These are phyloP conservation scores for Mantis religiosa DNA, from an alignment of 2,888 invertebrate species.

Conservation along the genomic window DNA sequence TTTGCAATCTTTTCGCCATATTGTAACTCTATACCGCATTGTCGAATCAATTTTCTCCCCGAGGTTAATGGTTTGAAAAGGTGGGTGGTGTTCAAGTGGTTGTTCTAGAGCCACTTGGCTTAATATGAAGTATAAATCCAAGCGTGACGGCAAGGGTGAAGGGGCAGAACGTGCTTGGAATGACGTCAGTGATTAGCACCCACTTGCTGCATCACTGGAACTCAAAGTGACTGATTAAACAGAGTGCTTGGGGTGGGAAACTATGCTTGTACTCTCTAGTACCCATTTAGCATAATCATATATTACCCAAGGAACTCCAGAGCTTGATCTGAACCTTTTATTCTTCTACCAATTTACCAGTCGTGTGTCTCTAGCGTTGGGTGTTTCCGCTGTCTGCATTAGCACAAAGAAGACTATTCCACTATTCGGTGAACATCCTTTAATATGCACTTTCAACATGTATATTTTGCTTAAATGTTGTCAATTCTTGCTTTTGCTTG, in stretches of 20 bases:
- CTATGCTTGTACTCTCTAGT: background rate
- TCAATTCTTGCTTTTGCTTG: too few species aligned
- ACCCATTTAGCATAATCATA: background rate
- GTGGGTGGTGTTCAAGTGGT: background rate
- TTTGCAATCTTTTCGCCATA: background rate
- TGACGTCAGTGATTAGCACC: slow-evolving; percentile 1
- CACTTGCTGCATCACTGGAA: background rate
- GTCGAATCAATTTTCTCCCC: background rate
- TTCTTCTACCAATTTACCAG: background rate
- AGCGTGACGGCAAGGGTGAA: background rate
- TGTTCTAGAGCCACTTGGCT: background rate
- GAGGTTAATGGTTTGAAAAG: background rate
- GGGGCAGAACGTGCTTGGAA: background rate
- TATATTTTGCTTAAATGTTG: too few species aligned
- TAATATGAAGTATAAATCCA: background rate
- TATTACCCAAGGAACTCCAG: background rate
- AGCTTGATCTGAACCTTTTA: background rate
- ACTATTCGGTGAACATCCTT: too few species aligned
- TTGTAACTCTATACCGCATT: background rate
- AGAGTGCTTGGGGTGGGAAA: background rate
- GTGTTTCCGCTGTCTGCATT: too few species aligned
- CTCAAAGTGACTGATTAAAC: background rate
- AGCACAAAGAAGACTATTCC: too few species aligned
- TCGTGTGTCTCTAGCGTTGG: too few species aligned
- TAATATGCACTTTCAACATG: too few species aligned